These are phyloP conservation scores for Melinaea marsaeus DNA, from an alignment of 2,888 invertebrate genomes.

Conservation along the genomic window DNA sequence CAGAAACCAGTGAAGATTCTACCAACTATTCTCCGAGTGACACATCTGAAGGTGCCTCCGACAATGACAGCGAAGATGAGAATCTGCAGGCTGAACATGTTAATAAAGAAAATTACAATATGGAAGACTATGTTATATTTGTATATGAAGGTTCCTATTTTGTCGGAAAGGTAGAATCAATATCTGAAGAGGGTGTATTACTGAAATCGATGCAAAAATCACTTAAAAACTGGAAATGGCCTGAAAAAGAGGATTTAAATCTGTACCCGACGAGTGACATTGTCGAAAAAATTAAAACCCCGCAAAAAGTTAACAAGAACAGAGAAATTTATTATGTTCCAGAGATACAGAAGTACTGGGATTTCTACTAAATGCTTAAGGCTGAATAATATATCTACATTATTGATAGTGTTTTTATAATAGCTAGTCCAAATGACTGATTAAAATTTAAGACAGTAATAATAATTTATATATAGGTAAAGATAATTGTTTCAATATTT, in stretches of 20 bases:
- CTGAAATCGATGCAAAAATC: conserved; percentile 16
- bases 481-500: neutral
- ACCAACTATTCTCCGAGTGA: conserved; percentile 7
- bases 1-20: conserved; percentile 12
- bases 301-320: conserved; percentile 14
- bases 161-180: conserved; percentile 12
- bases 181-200: conserved; percentile 13
- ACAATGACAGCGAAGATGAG: conserved; percentile 4
- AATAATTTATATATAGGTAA: too few relatives aligned
- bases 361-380: conserved; percentile 12
- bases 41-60: conserved; percentile 10
- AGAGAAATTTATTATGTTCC: conserved; percentile 19
- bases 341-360: conserved; percentile 15
- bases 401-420: conserved; percentile 10
- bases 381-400: conserved; percentile 16
- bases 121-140: conserved; percentile 18
- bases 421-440: conserved; percentile 10
- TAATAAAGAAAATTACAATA: conserved; percentile 12
- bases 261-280: conserved; percentile 12
- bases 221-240: conserved; percentile 18
- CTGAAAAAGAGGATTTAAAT: conserved; percentile 18
- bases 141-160: conserved; percentile 13
- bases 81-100: conserved; percentile 3
- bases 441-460: neutral
- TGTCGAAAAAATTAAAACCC: conserved; percentile 12